Evolutionary conservation across 2,888 invertebrate genomes (phyloP), one percentile per base, ranked within the genome.

Genomic region (Tachina lurida): DNA sequence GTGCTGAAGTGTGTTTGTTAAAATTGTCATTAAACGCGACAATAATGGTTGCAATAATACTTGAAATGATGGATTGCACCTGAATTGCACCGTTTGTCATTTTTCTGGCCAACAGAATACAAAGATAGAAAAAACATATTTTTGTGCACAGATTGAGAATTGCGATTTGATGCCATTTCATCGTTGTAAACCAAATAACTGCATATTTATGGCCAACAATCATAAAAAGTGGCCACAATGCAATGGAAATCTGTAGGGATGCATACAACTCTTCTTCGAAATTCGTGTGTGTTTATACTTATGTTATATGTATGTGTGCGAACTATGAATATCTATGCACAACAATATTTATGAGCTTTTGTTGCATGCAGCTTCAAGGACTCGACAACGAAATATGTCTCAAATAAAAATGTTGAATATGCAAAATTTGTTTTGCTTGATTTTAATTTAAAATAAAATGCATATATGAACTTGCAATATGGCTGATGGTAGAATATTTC

Each of bases 11-110:
- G 91, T 90, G 89, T 91, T 90, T 91, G 91, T 91, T 86, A 86
- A 90, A 91, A 90, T 90, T 90, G 88, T 87, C 88, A 88, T 88
- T 87, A 87, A 87, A 88, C 87, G 88, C 87, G 89, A 90, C 91
- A 91, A 91, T 91, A 91, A 91, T 91, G 90, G 91, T 91, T 91
- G 91, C 91, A 91, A 91, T 90, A 91, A 91, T 89, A 90, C 91
- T 91, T 88, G 90, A 91, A 90, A 91, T 91, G 91, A 91, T 91
- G 91, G 90, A 91, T 91, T 83, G 83, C 91, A 91, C 91, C 91
- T 91, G 89, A 88, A 88, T 87, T 89, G 90, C 90, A 90, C 89
- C 89, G 89, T 90, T 90, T 90, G 88, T 90, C 90, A 90, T 86
- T 83, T 86, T 83, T 82, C 45, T 63, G 22, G 41, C 13, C 49